Evolutionary conservation across 2,888 invertebrate species (phyloP), one percentile per base, ranked within the genome.

Genomic region (Pristionchus fissidentatus): DNA sequence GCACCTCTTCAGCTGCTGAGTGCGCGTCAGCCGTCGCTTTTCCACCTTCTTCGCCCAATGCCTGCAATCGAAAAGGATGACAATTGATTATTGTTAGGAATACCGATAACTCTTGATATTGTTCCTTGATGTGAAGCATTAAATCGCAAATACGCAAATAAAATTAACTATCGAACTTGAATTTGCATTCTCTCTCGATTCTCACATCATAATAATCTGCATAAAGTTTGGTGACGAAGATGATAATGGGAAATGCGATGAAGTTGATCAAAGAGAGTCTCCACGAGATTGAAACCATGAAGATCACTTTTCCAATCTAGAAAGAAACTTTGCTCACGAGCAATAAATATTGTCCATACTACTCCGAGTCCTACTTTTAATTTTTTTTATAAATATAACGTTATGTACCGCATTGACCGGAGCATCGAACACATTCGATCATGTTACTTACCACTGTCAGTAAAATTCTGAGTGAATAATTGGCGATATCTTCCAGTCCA

Each of bases 221-320:
- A 86, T 93, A 93, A 3, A 92, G 73, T 46, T 93, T 90, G n/a
- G 92, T 92, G 29, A 92, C 89, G 62, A 88, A 87, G 32, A 90
- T 86, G 32, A 92, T 87, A 35, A 92, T 86, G 3, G 93, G 93
- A 19, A 93, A 86, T 7, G 91, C 92, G 66, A 93, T 91, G 38
- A 93, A 84, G 3, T 92, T 92, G 13, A 93, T 87, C 55, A 93
- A 73, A 3, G 91, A 90, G 49, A 93, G 86, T 83, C 91, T 88
- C 93, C 93, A 93, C 70, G 92, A 92, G 84, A 93, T 85, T 77
- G 87, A 87, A 52, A 92, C 86, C 93, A 93, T 93, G 86, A 93
- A 92, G 41, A 91, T 88, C 10, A 92, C 83, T 13, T 66, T 66
- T 1, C 89, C 88, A 15, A 8, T 22, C 52, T 77, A 19, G 43